These are phyloP conservation scores for Leiothrix lutea DNA, from an alignment of 2,113 vertebrate species.

Conservation along the genomic window DNA sequence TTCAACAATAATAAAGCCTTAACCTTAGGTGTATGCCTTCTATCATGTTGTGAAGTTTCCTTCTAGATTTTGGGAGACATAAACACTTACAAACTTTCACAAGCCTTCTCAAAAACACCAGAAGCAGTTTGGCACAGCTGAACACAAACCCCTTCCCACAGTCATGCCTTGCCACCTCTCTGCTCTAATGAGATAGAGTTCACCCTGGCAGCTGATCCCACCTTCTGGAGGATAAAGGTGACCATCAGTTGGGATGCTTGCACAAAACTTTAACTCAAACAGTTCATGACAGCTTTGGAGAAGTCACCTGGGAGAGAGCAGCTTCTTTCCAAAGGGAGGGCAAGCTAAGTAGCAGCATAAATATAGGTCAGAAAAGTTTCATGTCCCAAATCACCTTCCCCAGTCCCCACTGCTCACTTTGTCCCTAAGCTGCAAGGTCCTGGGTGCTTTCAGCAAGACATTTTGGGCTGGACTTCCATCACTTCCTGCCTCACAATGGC, in stretches of 20 bases:
- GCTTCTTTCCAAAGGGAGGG: background rate
- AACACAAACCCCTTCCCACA: background rate
- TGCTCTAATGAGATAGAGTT: background rate
- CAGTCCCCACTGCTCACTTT: background rate
- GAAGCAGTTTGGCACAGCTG: background rate
- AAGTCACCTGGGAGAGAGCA: background rate
- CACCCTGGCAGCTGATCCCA: background rate
- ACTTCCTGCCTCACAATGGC: background rate
- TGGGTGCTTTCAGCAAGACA: background rate
- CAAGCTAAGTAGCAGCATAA: background rate
- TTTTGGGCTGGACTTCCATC: background rate
- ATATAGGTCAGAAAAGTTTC: background rate
- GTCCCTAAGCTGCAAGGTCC: background rate
- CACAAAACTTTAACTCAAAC: background rate
- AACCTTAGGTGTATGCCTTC: background rate
- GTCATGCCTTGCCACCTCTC: no score
- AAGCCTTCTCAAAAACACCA: background rate
- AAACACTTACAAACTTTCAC: background rate
- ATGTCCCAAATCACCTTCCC: background rate
- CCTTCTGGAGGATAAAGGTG: background rate
- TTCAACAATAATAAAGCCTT: background rate
- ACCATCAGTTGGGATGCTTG: background rate
- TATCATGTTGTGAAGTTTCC: background rate
- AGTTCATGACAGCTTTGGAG: background rate
- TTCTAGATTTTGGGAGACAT: background rate